Conservation (phyloP, 2,113 vertebrate genomes). For the Zingel zingel region DNA sequence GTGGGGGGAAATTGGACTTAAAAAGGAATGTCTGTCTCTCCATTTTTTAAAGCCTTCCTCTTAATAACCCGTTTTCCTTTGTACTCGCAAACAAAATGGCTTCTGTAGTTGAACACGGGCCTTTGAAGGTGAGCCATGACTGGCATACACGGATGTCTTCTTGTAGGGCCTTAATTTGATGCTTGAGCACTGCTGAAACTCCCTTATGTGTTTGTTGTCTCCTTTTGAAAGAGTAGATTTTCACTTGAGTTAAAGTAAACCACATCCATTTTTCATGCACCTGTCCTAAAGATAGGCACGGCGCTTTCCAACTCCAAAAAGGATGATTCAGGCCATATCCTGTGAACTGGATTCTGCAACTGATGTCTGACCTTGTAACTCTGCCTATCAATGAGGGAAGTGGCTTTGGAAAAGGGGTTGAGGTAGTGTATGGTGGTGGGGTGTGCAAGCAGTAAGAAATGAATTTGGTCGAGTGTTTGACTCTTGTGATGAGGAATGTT, state of each 20-base stretch:
- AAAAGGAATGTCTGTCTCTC: conserved; percentile 76
- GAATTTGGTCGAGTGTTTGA: conserved; percentile 57
- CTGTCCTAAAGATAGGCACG: conserved; percentile 61
- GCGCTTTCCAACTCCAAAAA: conserved; percentile 27
- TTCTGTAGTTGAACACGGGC: conserved; percentile 61
- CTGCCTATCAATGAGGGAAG: conserved; percentile 37
- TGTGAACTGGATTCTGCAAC: conserved; percentile 24
- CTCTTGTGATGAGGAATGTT: conserved; percentile 70
- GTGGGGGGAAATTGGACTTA: conserved; percentile 78
- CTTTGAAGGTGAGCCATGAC: conserved; percentile 78
- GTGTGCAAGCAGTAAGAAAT: conserved; percentile 52
- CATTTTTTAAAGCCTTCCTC: conserved; percentile 76
- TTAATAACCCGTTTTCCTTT: conserved; percentile 82
- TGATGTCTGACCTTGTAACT: conserved; percentile 62
- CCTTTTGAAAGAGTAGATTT: conserved; percentile 64
- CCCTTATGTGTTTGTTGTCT: conserved; percentile 60
- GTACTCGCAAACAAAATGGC: conserved; percentile 80
- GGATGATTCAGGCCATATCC: conserved; percentile 22
- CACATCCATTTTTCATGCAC: conserved; percentile 73
- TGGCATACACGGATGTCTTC: conserved; percentile 69
- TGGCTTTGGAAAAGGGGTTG: conserved; percentile 7
- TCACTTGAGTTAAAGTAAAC: conserved; percentile 71
- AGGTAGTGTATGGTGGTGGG: conserved; percentile 25
- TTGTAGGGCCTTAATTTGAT: conserved; percentile 76
- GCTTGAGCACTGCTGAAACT: conserved; percentile 62